Evolutionary conservation across 2,113 vertebrate species (phyloP).

Genomic region (Carassius gibelio): DNA sequence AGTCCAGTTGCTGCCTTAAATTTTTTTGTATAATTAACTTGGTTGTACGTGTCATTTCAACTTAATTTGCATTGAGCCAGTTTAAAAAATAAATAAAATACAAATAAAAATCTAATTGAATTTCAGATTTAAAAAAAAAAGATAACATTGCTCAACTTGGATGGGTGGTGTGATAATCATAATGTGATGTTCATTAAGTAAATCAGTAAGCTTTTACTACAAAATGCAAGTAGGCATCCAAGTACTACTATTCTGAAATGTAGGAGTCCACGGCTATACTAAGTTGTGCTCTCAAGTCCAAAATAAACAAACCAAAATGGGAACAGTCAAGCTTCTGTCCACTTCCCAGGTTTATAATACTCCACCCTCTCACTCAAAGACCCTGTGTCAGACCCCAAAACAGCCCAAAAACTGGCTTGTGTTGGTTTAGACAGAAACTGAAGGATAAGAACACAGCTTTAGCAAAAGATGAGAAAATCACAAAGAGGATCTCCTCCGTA

Average conservation of each 20-base stretch:
- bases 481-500: neutral
- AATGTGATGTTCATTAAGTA: too few species aligned
- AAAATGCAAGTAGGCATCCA: neutral
- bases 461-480: neutral
- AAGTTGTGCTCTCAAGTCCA: neutral
- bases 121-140: too few species aligned
- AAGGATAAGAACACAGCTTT: neutral
- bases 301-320: neutral
- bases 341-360: constrained; percentile 9
- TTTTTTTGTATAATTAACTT: too few species aligned
- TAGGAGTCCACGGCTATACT: neutral
- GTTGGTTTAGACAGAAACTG: neutral
- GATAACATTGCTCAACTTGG: too few species aligned
- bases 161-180: too few species aligned
- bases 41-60: too few species aligned
- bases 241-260: neutral
- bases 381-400: neutral
- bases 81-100: too few species aligned
- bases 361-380: constrained; percentile 24
- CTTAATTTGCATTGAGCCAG: too few species aligned
- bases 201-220: constrained; percentile 7
- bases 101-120: too few species aligned
- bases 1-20: too few species aligned
- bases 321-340: constrained; percentile 7
- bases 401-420: neutral